Evolutionary conservation across 2,888 invertebrate genomes (phyloP).

Genomic region (Acrocera orbiculus): DNA sequence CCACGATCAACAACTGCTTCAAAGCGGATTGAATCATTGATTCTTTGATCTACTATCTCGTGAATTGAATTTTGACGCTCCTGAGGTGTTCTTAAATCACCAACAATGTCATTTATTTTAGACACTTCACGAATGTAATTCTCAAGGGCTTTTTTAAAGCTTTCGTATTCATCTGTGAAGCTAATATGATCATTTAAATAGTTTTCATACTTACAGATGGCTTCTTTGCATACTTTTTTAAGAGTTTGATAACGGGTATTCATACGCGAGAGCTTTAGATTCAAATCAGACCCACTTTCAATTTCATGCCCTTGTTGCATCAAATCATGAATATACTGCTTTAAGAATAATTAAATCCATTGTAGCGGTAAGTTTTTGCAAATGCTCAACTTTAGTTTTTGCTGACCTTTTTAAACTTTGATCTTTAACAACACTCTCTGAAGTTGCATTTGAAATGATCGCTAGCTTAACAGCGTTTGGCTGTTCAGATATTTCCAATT

Average conservation of each 20-base stretch:
- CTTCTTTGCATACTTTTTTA: constrained; percentile 66
- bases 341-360: constrained; percentile 53
- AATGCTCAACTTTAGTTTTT: constrained; percentile 61
- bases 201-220: constrained; percentile 61
- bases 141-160: constrained; percentile 59
- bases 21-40: constrained; percentile 60
- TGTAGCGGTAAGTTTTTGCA: constrained; percentile 55
- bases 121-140: constrained; percentile 49
- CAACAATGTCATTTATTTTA: constrained; percentile 65
- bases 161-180: constrained; percentile 57
- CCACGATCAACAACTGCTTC: constrained; percentile 75
- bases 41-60: constrained; percentile 59
- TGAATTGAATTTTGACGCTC: constrained; percentile 65
- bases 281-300: constrained; percentile 57
- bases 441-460: constrained; percentile 50
- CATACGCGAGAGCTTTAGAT: constrained; percentile 55
- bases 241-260: constrained; percentile 67
- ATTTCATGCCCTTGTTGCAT: constrained; percentile 51
- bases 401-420: constrained; percentile 74
- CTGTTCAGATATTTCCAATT: constrained; percentile 53
- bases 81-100: constrained; percentile 67
- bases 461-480: constrained; percentile 51
- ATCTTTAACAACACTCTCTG: constrained; percentile 72
- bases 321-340: constrained; percentile 43
- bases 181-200: constrained; percentile 71